phyloP scores from a whole-genome alignment of 2,888 invertebrate genomes.

The Drosophila basisetae region DNA sequence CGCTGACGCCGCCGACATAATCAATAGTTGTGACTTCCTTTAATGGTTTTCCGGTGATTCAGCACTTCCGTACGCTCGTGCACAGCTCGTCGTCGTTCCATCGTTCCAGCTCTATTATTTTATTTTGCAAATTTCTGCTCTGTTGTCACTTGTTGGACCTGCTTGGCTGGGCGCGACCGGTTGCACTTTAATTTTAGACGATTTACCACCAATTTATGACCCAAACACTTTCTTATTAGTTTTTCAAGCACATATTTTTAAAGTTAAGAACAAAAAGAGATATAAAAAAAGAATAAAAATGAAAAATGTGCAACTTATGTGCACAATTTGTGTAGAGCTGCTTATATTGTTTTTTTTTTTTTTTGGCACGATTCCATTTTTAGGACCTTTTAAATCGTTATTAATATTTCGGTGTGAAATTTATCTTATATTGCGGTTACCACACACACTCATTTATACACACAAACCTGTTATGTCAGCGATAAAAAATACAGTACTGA shows the following conservation, averaged over 20 bases:
- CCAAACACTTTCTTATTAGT: slow-evolving; percentile 49
- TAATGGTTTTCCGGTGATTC: slow-evolving; percentile 83
- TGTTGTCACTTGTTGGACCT: slow-evolving; percentile 70
- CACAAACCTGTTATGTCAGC: slow-evolving; percentile 29
- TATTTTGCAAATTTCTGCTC: slow-evolving; percentile 60
- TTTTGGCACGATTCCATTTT: slow-evolving; percentile 33
- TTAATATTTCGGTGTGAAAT: slow-evolving; percentile 59
- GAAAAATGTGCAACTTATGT: slow-evolving; percentile 50
- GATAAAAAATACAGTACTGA: slow-evolving; percentile 9
- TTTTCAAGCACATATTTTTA: slow-evolving; percentile 29
- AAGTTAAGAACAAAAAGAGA: neutral
- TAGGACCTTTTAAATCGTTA: slow-evolving; percentile 48
- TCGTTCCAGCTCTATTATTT: slow-evolving; percentile 51
- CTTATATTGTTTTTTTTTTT: slow-evolving; percentile 3
- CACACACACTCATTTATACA: slow-evolving; percentile 13
- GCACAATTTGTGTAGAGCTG: slow-evolving; percentile 29
- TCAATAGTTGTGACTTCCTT: slow-evolving; percentile 83
- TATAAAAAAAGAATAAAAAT: slow-evolving; percentile 29
- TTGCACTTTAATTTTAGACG: slow-evolving; percentile 57
- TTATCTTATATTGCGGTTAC: slow-evolving; percentile 57
- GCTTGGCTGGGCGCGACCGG: slow-evolving; percentile 37
- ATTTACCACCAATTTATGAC: slow-evolving; percentile 48
- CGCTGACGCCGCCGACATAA: slow-evolving; percentile 69
- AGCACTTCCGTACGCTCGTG: slow-evolving; percentile 65
- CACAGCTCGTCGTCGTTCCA: slow-evolving; percentile 22